These are phyloP conservation scores for Pheosia tremula DNA, from an alignment of 2,888 invertebrate species.

Conservation along the genomic window DNA sequence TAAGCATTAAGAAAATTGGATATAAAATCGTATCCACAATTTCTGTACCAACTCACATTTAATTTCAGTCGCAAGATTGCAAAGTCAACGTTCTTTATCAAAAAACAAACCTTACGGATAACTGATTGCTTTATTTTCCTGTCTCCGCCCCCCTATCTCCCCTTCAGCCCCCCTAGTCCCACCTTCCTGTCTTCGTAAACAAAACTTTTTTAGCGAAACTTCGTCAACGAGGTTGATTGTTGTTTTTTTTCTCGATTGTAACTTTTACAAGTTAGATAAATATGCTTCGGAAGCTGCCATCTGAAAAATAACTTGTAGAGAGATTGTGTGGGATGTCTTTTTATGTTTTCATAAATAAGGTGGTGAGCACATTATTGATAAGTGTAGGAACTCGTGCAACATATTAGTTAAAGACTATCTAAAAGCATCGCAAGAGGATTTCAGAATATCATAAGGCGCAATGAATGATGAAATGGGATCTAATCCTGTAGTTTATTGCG, in stretches of 20 bases:
- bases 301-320: conserved; percentile 12
- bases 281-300: conserved; percentile 25
- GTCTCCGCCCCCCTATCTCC: conserved; percentile 10
- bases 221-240: conserved; percentile 36
- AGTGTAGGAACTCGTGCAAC: no score
- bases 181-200: conserved; percentile 43
- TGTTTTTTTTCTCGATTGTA: conserved; percentile 34
- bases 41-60: conserved; percentile 34
- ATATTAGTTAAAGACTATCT: no score
- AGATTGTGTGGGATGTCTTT: neutral
- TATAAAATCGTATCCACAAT: conserved; percentile 10
- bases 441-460: no score
- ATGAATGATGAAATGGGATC: no score
- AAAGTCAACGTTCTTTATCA: conserved; percentile 60
- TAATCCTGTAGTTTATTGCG: no score
- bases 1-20: no score
- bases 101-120: conserved; percentile 62
- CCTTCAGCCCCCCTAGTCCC: conserved; percentile 13
- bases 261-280: conserved; percentile 34
- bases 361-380: neutral
- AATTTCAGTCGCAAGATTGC: conserved; percentile 52
- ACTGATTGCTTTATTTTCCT: conserved; percentile 65
- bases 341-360: neutral
- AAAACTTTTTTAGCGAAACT: conserved; percentile 46
- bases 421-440: no score